These are phyloP conservation scores for Crambe crambe DNA, from an alignment of 37 sponge, comb jelly and placozoan species.

Conservation along the genomic window DNA sequence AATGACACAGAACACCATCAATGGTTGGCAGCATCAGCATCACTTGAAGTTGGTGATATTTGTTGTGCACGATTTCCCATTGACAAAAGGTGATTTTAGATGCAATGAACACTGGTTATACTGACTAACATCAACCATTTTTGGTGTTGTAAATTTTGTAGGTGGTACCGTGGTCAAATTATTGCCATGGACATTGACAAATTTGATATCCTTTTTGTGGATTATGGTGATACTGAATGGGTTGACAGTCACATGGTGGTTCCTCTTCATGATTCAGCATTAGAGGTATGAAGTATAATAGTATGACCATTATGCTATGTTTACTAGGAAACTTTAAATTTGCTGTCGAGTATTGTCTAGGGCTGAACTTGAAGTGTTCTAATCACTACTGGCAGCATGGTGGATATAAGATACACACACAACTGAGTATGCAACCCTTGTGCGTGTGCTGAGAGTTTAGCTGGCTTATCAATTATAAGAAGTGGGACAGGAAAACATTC, in stretches of 20 bases:
- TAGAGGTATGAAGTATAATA: background rate
- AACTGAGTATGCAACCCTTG: background rate
- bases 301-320: background rate
- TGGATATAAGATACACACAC: background rate
- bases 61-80: conserved; percentile 33
- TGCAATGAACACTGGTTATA: background rate
- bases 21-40: background rate
- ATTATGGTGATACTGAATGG: conserved; percentile 78
- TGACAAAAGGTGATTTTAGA: conserved; percentile 14
- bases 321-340: too few species aligned
- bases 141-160: background rate
- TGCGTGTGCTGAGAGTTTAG: background rate
- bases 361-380: too few species aligned
- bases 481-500: too few species aligned
- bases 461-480: too few species aligned
- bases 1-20: background rate
- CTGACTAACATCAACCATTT: too few species aligned
- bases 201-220: conserved; percentile 54
- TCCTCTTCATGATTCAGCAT: background rate
- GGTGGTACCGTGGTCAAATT: conserved; percentile 72
- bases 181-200: conserved; percentile 1
- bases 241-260: conserved; percentile 1
- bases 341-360: too few species aligned
- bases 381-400: too few species aligned
- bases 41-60: conserved; percentile 7